Base-by-base conservation (phyloP, 1,140 invertebrate genomes). In the Leptoteleia sp. region DNA sequence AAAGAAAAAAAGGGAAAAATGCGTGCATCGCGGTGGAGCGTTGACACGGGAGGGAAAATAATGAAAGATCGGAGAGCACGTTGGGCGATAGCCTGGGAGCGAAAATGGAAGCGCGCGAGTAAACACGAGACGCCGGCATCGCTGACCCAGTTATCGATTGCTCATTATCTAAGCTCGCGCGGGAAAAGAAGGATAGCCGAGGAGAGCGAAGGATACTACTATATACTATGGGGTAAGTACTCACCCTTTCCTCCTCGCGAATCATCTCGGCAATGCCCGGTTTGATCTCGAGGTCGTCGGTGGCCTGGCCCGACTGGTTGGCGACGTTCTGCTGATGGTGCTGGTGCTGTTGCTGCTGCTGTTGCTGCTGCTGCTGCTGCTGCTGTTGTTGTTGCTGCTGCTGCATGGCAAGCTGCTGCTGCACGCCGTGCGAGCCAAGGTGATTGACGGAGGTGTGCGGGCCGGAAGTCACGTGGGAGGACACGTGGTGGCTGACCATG, bases 241-340 rank as follows among this genome's bases (percentile, higher is more conserved):
- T 96, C 88, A 97, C 96, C 95, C 96, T 92, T 93, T 97, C 96
- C 90, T 97, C 96, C 91, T 97, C 96, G 86, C 95, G 94, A 84
- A 97, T 97, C 95, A 97, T 96, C 90, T 97, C 96, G 22, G 95
- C 95, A 90, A 97, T 97, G 88, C 95, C 96, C 4, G 96, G 96
- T 81, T 96, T 95, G 89, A 97, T 96, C 91, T 97, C 96, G 88
- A 96, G 92, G 86, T 97, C 95, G 82, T 96, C 95, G n/a, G 19
- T 22, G 19, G 19, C 70, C 76, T 62, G 79, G 87, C 85, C 75
- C 48, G 84, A 82, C 79, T 80, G 81, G 31, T 72, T 79, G 84
- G 55, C 65, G 9, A 79, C 48, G 12, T 80, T 78, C 42, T 81
- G 78, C 15, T 80, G 80, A 40, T 77, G 82, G 8, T 79, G 84